A percentile compares a stretch with the other conserved stretches of the same genome.
phyloP scores from a whole-genome alignment of 2,888 invertebrate genomes.

The Idaea biselata region DNA sequence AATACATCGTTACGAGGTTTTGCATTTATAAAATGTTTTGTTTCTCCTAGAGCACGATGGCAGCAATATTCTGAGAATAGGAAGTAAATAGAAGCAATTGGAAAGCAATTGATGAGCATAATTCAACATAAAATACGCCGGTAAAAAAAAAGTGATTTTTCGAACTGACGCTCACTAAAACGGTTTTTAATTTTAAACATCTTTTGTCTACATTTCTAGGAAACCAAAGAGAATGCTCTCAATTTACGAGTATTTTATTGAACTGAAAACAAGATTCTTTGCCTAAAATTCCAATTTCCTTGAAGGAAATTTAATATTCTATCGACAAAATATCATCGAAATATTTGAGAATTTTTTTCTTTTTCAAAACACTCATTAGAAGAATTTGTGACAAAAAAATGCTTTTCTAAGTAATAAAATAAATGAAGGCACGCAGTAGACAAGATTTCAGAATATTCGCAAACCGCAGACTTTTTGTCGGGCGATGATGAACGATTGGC shows the following conservation, averaged over 20 bases:
- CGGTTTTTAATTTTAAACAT: not conserved
- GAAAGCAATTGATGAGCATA: too few species aligned
- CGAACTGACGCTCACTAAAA: too few species aligned
- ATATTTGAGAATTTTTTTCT: not conserved
- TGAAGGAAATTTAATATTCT: not conserved
- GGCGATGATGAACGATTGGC: not conserved
- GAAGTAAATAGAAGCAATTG: too few species aligned
- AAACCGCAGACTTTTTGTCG: not conserved
- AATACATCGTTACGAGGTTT: too few species aligned
- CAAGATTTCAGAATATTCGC: not conserved
- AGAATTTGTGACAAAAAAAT: not conserved
- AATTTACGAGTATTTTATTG: not conserved
- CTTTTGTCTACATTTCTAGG: not conserved
- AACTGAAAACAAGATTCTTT: not conserved
- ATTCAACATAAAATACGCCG: too few species aligned
- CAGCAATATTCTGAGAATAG: too few species aligned
- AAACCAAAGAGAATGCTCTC: not conserved
- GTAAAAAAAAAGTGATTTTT: too few species aligned
- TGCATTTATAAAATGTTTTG: too few species aligned
- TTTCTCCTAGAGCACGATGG: too few species aligned
- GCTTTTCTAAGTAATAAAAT: conserved; percentile 1
- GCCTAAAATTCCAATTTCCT: not conserved
- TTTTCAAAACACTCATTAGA: not conserved
- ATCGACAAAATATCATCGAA: not conserved
- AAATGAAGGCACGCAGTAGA: not conserved